A percentile compares a stretch with the other conserved stretches of the same genome.
phyloP scores from a whole-genome alignment of 2,113 vertebrate species.

The Dipodomys spectabilis region DNA sequence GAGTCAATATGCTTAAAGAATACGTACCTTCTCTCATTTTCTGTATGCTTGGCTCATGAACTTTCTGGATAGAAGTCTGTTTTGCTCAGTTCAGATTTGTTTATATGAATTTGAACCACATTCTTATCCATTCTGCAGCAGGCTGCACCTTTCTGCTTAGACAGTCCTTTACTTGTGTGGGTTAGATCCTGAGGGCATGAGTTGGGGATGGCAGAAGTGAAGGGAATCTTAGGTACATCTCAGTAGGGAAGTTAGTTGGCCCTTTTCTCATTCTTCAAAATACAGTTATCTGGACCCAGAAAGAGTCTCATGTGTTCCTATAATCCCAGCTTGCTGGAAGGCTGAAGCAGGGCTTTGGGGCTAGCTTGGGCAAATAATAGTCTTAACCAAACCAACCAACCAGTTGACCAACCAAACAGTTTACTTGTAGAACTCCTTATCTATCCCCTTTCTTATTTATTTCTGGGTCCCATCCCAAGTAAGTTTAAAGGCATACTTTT shows the following conservation, averaged over 20 bases:
- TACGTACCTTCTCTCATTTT: not conserved
- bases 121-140: not conserved
- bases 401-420: no score
- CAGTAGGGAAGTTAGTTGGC: not conserved
- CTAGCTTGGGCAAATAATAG: not conserved
- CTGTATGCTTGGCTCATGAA: not conserved
- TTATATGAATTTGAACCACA: rapidly evolving
- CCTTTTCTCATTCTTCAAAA: not conserved
- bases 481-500: no score
- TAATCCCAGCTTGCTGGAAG: not conserved
- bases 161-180: not conserved
- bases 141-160: not conserved
- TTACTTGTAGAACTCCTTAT: no score
- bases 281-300: not conserved
- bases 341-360: no score
- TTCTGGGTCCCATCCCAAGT: not conserved
- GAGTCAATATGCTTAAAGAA: not conserved
- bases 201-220: not conserved
- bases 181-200: not conserved
- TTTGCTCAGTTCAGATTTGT: not conserved
- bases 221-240: not conserved
- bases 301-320: no score
- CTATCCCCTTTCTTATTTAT: not conserved
- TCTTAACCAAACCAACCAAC: not conserved
- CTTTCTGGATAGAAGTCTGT: not conserved